A percentile compares a stretch with the other conserved stretches of the same genome.
Evolutionary conservation across 2,113 vertebrate species (phyloP).

Genomic region (Corvus moneduloides): DNA sequence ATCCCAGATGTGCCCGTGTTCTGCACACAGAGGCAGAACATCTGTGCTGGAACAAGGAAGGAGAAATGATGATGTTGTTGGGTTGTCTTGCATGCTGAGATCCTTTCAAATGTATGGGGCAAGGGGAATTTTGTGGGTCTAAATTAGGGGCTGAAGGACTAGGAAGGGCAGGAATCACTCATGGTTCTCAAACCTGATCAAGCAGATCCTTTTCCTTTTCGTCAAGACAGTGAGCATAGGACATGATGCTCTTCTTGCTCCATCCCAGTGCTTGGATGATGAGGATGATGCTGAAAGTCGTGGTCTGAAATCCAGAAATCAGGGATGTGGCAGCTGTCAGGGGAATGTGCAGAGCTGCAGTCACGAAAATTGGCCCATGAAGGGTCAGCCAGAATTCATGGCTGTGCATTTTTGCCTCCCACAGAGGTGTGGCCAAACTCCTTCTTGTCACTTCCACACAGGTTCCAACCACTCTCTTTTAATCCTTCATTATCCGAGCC

Average conservation of each 20-base stretch:
- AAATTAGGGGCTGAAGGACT: background rate
- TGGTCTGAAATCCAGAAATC: background rate
- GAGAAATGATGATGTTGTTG: background rate
- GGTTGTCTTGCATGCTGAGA: background rate
- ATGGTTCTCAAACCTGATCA: background rate
- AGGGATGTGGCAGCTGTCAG: background rate
- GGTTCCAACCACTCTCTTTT: background rate
- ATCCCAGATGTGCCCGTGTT: background rate
- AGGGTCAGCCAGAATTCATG: background rate
- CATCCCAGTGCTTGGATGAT: background rate
- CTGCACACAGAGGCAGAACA: background rate
- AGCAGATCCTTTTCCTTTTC: background rate
- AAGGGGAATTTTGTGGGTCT: background rate
- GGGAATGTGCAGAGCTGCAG: background rate
- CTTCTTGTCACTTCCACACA: background rate
- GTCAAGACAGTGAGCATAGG: background rate
- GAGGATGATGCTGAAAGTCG: background rate
- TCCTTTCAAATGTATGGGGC: background rate
- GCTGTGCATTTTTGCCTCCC: background rate
- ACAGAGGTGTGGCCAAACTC: background rate
- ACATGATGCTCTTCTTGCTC: background rate
- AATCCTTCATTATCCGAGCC: background rate
- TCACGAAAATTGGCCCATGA: accelerated
- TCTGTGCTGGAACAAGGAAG: background rate
- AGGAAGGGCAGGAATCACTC: background rate